phyloP scores from a whole-genome alignment of 2,113 vertebrate species.

The Fregata magnificens region DNA sequence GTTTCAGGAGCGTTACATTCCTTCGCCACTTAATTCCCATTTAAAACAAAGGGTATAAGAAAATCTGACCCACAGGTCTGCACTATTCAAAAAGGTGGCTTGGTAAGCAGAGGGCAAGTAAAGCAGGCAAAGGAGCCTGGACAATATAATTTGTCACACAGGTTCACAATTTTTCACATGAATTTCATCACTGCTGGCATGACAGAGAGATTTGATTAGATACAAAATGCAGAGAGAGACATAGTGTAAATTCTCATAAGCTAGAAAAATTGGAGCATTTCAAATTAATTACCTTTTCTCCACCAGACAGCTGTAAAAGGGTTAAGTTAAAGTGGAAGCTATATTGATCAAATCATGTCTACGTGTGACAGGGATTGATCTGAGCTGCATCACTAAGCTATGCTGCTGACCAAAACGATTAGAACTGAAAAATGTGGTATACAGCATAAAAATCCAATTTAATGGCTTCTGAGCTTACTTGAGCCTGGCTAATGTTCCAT shows the following conservation, averaged over 20 bases:
- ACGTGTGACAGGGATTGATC: constrained; percentile 49
- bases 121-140: neutral
- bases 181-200: neutral
- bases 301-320: constrained; percentile 47
- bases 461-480: constrained; percentile 48
- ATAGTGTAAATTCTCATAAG: neutral
- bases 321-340: constrained; percentile 53
- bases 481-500: constrained; percentile 34
- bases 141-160: neutral
- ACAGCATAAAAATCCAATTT: constrained; percentile 44
- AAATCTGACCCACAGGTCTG: neutral
- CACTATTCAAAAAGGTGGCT: neutral
- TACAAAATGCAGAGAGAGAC: neutral
- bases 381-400: constrained; percentile 13
- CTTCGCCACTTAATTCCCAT: neutral
- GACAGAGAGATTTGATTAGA: constrained; percentile 4
- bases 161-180: neutral
- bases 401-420: constrained; percentile 23
- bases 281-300: constrained; percentile 29
- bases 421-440: constrained; percentile 26
- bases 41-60: neutral
- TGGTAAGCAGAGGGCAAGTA: neutral
- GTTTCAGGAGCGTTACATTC: neutral
- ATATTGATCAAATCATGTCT: constrained; percentile 49
- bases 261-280: neutral